Evolutionary conservation across 2,113 vertebrate species (phyloP), one percentile per base, ranked within the genome.

Genomic region (Dicrurus megarhynchus): DNA sequence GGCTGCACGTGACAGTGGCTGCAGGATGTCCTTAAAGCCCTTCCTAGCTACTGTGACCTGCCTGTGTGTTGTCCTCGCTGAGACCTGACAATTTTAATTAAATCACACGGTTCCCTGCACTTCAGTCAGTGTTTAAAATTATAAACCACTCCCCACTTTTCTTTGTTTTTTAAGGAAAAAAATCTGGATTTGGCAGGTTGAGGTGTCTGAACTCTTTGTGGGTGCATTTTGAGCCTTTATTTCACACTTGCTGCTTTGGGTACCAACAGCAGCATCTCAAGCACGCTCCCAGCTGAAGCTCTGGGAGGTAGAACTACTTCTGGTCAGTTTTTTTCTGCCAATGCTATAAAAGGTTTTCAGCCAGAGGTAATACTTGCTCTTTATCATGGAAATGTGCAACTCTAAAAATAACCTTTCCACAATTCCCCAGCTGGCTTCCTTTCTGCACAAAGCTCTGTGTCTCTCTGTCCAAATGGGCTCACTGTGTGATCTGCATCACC

Each of bases 381-480:
- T 94, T 87, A 41, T 79, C 46, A 68, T 83, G 84, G 87, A 93
- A 79, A 87, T 93, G 20, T 56, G 41, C n/a, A 44, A 42, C 57
- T 78, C 87, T 84, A 87, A 95, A 97, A 95, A 91, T 89, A 97
- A 60, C 61, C 65, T 88, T 65, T 60, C 63, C 59, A 27, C 67
- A 77, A 1, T 64, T 85, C 59, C 49, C 71, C 76, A 80, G 52
- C 68, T 92, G 79, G 3, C 39, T 78, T 76, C 74, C 53, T 87
- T 70, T 67, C 71, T 46, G 32, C 77, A 52, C 2, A 3, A 59
- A 94, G 24, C 60, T 26, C 33, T 20, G 26, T 24, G 61, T 81
- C 26, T 90, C 61, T 90, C 46, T 89, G 55, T 74, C 44, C 81
- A 44, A 24, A 42, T 6, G 65, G 33, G 47, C 44, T 87, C 87